phyloP scores from a whole-genome alignment of 2,113 vertebrate genomes.

The Apeltes quadracus region DNA sequence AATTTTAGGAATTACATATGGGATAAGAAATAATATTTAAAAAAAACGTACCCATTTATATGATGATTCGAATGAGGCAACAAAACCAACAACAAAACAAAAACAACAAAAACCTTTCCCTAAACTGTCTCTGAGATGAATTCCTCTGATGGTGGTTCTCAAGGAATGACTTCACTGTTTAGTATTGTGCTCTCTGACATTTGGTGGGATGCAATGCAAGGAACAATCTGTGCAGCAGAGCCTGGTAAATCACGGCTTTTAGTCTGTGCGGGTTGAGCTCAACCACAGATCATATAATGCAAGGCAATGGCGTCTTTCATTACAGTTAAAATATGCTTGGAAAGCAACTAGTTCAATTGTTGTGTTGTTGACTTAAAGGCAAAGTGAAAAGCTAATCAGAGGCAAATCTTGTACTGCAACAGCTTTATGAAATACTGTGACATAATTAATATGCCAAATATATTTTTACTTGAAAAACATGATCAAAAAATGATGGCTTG shows the following conservation, averaged over 20 bases:
- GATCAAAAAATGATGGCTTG: not conserved
- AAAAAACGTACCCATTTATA: not conserved
- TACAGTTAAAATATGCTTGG: not conserved
- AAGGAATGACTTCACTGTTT: not conserved
- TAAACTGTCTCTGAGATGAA: slow-evolving; percentile 1
- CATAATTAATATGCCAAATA: too few relatives aligned
- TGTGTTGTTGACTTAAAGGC: not conserved
- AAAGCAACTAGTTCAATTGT: not conserved
- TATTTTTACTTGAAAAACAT: too few relatives aligned
- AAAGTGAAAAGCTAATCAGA: not conserved
- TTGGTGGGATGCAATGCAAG: not conserved
- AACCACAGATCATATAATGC: not conserved
- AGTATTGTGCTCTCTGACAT: not conserved
- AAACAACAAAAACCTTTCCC: not conserved
- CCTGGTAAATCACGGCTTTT: not conserved
- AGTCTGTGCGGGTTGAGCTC: not conserved
- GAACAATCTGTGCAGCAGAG: not conserved
- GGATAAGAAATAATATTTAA: not conserved
- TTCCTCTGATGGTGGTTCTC: not conserved
- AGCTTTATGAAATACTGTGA: not conserved
- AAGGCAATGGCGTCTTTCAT: not conserved
- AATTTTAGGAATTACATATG: not conserved
- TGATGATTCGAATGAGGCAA: slow-evolving; percentile 4
- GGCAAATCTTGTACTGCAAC: not conserved
- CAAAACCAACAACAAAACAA: too few relatives aligned